Base-by-base conservation (phyloP, 2,113 vertebrate species). In the Osmerus eperlanus region DNA sequence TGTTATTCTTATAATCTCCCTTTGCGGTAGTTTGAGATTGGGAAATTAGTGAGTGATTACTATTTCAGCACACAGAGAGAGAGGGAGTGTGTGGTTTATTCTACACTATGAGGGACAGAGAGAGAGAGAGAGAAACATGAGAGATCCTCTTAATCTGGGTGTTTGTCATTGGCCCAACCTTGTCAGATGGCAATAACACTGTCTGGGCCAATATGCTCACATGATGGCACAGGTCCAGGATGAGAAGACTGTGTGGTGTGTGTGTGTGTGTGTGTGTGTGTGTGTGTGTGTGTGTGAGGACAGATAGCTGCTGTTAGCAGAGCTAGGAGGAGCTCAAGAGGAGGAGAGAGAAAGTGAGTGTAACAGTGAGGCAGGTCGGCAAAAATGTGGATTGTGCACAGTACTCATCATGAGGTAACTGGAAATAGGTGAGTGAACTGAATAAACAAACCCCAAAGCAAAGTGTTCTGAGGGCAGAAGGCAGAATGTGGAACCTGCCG, bases 211-310 rank as follows among this genome's bases (percentile, higher is more conserved):
- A 70, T 67, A 53, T 56, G 65, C 65, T 53, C 60, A 60, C 47
- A 70, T 51, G 66, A 71, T 36, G 25, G 65, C 71, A 47, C 23
- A 67, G 53, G 70, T 76, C 25, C 55, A 63, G 70, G 77, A 65
- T 67, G 80, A 83, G 32, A 36, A 5, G 32, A 36, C 32, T 67
- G 32, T 7, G 6, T 36, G 52, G 64, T 41, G 25, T 65, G 36
- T 66, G 41, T 51, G 65, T 66, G 65, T 67, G 65, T 52, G 65
- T 52, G 47, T 52, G 65, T 65, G 65, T 70, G 23, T 54, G 41
- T 58, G 65, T 15, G 23, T 66, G 23, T 65, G 71, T 72, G n/a
- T 60, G 59, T 18, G 60, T 18, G 58, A 65, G 76, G 61, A 78
- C 78, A 79, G 76, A 82, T 14, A 23, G 72, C 4, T 59, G 18